Evolutionary conservation across 2,113 vertebrate genomes (phyloP), one percentile per base, ranked within the genome.

Genomic region (Macrotis lagotis): DNA sequence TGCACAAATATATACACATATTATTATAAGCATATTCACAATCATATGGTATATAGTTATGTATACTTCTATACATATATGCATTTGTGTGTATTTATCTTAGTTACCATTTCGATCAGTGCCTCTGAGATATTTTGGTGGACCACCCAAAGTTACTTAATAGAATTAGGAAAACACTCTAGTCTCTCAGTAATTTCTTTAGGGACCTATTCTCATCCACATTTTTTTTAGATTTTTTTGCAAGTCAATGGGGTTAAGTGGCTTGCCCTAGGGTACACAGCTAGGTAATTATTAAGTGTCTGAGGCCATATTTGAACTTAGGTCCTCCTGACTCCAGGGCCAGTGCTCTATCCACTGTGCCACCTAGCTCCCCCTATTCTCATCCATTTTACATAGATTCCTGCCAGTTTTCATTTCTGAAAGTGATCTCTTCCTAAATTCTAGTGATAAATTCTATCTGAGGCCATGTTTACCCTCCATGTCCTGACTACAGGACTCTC

Each of bases 381-480:
- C 51, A 92, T 16, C 12, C 59, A n/a, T 48, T 49, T 89, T 47
- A 53, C 48, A 47, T 92, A 90, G 22, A 89, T 91, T n/a, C 47
- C 90, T 92, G 47, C 48, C 53, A 47, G 25, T 91, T 93, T 94
- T 10, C 3, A 91, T 24, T 89, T 55, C 89, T 92, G 51, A 94
- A 92, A 88, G 50, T 90, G 31, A n/a, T 22, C 2, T 26, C 22
- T 51, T 59, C 95, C 93, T 88, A 92, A 93, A 92, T 94, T 90
- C 59, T 93, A 49, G 92, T 37, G 92, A 95, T 48, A 52, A 48
- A 55, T 89, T 8, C 74, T 92, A 92, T 25, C 59, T 91, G 47
- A 55, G 96, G 92, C 92, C 28, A 66, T 8, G 49, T 48, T 1
- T 93, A 59, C 0, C 1, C 25, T 50, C 48, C 59, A 91, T n/a